Evolutionary conservation across 2,113 vertebrate species (phyloP).

Genomic region (Micromys minutus): DNA sequence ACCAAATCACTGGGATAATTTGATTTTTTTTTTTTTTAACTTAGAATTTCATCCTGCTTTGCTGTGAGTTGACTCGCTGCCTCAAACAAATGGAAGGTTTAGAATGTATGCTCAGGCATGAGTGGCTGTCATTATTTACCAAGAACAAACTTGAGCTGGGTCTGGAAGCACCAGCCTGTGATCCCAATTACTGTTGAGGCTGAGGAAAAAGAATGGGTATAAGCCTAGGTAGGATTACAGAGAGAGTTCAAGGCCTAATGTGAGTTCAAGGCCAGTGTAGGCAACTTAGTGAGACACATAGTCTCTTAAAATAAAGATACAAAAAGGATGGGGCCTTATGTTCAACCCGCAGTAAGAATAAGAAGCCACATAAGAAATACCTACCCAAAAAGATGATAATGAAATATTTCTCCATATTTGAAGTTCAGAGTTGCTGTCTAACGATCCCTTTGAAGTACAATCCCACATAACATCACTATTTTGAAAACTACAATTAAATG

Average conservation of each 20-base stretch:
- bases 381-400: neutral
- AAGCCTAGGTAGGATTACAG: neutral
- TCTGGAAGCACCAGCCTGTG: neutral
- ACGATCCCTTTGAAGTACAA: conserved; percentile 68
- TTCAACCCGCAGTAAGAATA: neutral
- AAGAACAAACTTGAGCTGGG: neutral
- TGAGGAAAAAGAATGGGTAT: neutral
- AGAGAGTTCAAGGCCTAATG: neutral
- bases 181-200: neutral
- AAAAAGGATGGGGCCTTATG: neutral
- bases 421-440: conserved; percentile 56
- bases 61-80: conserved; percentile 60
- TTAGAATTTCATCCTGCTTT: conserved; percentile 76
- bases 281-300: neutral
- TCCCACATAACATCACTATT: conserved; percentile 71
- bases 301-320: neutral
- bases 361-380: neutral
- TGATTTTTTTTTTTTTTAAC: conserved; percentile 52
- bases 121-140: conserved; percentile 30
- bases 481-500: conserved; percentile 74
- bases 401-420: conserved; percentile 45
- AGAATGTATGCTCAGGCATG: conserved; percentile 41
- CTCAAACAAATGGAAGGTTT: conserved; percentile 70
- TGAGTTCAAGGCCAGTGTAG: neutral
- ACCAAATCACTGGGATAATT: conserved; percentile 79